Evolutionary conservation across 2,797 vertebrate species (phyloP).

Genomic region (Coendou prehensilis): DNA sequence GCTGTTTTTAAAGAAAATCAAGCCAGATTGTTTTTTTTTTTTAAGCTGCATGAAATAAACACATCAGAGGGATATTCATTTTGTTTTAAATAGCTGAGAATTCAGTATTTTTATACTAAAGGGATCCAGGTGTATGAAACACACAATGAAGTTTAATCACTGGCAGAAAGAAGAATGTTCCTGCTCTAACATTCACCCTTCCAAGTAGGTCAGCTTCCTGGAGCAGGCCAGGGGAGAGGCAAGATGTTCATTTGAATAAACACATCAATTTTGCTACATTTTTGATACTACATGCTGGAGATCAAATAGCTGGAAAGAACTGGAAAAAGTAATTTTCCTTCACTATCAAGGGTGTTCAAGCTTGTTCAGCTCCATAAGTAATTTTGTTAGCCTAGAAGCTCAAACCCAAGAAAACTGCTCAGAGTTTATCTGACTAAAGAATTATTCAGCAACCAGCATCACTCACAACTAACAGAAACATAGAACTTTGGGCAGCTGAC

Average conservation of each 20-base stretch:
- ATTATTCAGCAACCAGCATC: accelerated
- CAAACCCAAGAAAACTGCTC: not conserved
- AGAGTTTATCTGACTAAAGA: not conserved
- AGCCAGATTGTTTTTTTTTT: not conserved
- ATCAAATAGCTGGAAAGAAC: not conserved
- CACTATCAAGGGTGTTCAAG: too few species aligned
- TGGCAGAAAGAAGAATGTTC: not conserved
- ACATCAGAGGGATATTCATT: not conserved
- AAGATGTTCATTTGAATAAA: not conserved
- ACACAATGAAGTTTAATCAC: accelerated
- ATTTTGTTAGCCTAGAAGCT: not conserved
- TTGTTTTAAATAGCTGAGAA: not conserved
- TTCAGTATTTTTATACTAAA: not conserved
- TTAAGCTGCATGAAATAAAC: not conserved
- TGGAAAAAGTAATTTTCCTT: not conserved
- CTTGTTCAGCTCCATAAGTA: accelerated
- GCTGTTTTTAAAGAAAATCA: conserved; percentile 55
- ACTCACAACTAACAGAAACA: not conserved
- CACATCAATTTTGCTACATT: not conserved
- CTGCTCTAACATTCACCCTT: accelerated
- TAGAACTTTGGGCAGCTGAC: too few species aligned
- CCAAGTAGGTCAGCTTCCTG: not conserved
- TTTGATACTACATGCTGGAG: accelerated
- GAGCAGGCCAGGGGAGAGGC: accelerated
- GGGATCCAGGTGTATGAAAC: not conserved